Evolutionary conservation across 2,797 vertebrate species (phyloP).

Genomic region (Danio tinwini): DNA sequence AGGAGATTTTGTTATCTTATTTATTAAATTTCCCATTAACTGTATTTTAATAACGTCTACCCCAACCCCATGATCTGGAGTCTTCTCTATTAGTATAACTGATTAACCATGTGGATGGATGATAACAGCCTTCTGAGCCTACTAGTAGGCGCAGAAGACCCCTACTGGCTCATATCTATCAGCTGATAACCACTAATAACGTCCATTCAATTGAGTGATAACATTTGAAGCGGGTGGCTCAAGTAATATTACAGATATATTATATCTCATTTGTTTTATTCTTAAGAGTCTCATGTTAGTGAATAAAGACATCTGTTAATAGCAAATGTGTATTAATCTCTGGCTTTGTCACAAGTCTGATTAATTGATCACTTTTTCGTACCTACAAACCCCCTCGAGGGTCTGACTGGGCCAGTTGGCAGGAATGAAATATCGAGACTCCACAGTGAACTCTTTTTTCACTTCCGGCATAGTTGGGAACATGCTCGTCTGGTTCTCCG

Average conservation of each 20-base stretch:
- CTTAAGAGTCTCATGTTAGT: neutral
- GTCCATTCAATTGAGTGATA: too few relatives aligned
- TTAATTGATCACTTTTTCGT: constrained; percentile 28
- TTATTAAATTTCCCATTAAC: too few relatives aligned
- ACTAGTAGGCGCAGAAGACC: too few relatives aligned
- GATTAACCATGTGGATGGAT: too few relatives aligned
- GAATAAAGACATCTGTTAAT: neutral
- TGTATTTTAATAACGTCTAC: too few relatives aligned
- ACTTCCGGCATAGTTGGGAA: constrained; percentile 79
- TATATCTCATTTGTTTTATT: neutral
- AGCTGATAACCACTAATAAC: too few relatives aligned
- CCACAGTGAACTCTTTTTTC: constrained; percentile 71
- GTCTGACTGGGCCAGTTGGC: constrained; percentile 84
- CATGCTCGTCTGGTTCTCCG: constrained; percentile 30
- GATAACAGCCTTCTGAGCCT: too few relatives aligned
- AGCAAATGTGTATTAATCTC: neutral
- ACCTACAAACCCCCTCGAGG: constrained; percentile 79
- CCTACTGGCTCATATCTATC: too few relatives aligned
- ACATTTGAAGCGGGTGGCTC: too few relatives aligned
- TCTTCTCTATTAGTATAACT: too few relatives aligned
- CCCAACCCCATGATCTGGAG: too few relatives aligned
- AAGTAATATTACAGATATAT: neutral
- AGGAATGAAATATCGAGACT: constrained; percentile 82
- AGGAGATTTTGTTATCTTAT: too few relatives aligned
- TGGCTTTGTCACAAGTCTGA: neutral